phyloP scores from a whole-genome alignment of 2,797 vertebrate species.

The Nannoperca obscura region DNA sequence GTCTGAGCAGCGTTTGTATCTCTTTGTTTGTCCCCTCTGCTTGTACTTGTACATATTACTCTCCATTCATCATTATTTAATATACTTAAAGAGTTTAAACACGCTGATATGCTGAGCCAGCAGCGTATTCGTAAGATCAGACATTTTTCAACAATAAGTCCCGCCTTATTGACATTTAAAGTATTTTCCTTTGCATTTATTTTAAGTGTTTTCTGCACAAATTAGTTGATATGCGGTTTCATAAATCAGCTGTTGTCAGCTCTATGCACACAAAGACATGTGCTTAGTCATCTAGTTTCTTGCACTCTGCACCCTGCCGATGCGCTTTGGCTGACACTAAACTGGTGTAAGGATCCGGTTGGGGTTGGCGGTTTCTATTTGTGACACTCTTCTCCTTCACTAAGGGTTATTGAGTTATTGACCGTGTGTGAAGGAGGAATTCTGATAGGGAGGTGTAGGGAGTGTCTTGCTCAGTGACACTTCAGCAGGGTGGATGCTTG shows the following conservation, averaged over 20 bases:
- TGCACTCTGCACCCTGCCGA: conserved; percentile 30
- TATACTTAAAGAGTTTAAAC: conserved; percentile 39
- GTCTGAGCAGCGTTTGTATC: neutral
- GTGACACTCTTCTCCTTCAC: conserved; percentile 9
- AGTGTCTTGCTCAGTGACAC: conserved; percentile 4
- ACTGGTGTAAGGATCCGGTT: conserved; percentile 17
- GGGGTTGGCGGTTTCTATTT: conserved; percentile 23
- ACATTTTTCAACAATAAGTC: conserved; percentile 41
- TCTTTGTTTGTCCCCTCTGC: conserved; percentile 11
- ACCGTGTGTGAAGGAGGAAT: conserved; percentile 16
- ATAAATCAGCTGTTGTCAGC: conserved; percentile 55
- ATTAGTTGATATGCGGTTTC: conserved; percentile 31
- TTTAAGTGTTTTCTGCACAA: conserved; percentile 47
- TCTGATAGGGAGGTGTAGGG: neutral
- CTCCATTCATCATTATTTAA: conserved; percentile 59
- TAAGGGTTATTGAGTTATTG: conserved; percentile 24
- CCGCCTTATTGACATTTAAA: conserved; percentile 51
- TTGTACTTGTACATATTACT: conserved; percentile 6
- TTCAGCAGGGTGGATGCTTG: conserved; percentile 14
- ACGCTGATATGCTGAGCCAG: conserved; percentile 28
- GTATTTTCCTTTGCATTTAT: conserved; percentile 39
- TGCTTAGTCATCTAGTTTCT: conserved; percentile 52
- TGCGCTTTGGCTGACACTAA: conserved; percentile 28
- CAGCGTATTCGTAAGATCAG: conserved; percentile 52
- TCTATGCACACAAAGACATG: conserved; percentile 10